These are phyloP conservation scores for Larimichthys polyactis DNA, from an alignment of 2,113 vertebrate genomes.

Conservation along the genomic window DNA sequence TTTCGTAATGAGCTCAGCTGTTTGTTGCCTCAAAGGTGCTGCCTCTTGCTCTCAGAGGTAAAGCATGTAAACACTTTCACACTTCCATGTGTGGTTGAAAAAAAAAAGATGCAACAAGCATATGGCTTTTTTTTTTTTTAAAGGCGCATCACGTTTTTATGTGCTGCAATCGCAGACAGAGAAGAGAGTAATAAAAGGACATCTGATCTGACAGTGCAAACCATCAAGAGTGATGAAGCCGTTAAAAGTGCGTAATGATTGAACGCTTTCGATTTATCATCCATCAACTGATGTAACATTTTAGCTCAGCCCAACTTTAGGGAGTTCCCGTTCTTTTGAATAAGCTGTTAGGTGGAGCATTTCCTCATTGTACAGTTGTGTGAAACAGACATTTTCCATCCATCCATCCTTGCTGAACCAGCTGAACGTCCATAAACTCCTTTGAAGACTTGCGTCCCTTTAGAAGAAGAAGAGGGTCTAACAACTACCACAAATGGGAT, in stretches of 20 bases:
- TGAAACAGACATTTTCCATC: background rate
- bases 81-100: background rate
- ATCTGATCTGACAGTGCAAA: background rate
- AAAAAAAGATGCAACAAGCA: background rate
- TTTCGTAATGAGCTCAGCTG: conserved; percentile 39
- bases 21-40: conserved; percentile 17
- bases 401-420: background rate
- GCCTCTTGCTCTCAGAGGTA: background rate
- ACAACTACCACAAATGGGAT: conserved; percentile 39
- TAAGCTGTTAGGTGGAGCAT: background rate
- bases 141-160: background rate
- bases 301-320: background rate
- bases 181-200: background rate
- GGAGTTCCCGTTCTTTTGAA: conserved; percentile 22
- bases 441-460: background rate
- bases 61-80: background rate
- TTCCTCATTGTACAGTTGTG: conserved; percentile 3
- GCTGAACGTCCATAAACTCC: background rate
- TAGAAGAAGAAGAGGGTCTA: background rate
- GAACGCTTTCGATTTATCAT: background rate
- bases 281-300: background rate
- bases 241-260: background rate
- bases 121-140: background rate
- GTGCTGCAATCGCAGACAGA: background rate
- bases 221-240: background rate